Evolutionary conservation across 2,888 invertebrate species (phyloP), one percentile per base, ranked within the genome.

Genomic region (Zele albiditarsus): DNA sequence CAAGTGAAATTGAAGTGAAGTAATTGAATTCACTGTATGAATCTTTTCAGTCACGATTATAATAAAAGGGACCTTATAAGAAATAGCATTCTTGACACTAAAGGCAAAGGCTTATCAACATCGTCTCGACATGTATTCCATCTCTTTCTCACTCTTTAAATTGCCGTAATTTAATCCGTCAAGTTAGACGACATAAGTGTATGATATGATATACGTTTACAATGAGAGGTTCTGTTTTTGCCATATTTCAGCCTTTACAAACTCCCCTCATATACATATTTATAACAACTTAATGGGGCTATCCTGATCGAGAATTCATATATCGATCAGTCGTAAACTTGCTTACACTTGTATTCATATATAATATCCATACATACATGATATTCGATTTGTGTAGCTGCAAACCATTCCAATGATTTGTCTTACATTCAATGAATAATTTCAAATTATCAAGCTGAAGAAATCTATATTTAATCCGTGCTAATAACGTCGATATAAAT

Each of bases 321-420:
- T 68, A 75, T 75, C 70, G 49, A 73, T 53, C 49, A 46, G 63
- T 53, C 46, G 62, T 71, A 74, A 78, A 75, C 71, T 71, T 62
- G 67, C 71, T 77, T 42, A 27, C 14, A 42, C 58, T 65, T 46
- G n/a, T 46, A 46, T n/a, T 16, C n/a, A 46, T n/a, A n/a, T n/a
- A 46, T 53, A 74, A 65, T 66, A 33, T 42, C 2, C n/a, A 20
- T 25, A 25, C n/a, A 69, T 60, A 63, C 31, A 27, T 25, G 38
- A 63, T 72, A 70, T 70, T 71, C 67, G 57, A 63, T 46, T 67
- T 71, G 63, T 71, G 67, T 71, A 73, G 71, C 71, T n/a, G 74
- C 70, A 77, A 75, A 78, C 58, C 57, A 53, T 49, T 27, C 20
- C 28, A 28, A 49, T 27, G 28, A 68, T 68, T 20, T 63, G 46